A percentile compares a stretch with the other conserved stretches of the same genome.
These are phyloP conservation scores for Scaptomyza montana DNA, from an alignment of 1,140 invertebrate genomes.

Conservation along the genomic window DNA sequence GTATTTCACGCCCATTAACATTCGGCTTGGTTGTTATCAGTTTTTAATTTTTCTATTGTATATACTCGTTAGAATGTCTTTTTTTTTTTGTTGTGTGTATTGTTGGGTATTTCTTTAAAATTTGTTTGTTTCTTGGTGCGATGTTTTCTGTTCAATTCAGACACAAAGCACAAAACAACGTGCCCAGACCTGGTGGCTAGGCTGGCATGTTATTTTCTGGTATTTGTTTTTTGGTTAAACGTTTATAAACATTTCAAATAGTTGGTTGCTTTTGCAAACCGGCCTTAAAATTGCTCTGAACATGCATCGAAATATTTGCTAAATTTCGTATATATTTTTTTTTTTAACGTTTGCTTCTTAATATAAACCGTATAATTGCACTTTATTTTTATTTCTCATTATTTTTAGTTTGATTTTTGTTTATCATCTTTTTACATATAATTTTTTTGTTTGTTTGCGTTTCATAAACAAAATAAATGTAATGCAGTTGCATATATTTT, in stretches of 20 bases:
- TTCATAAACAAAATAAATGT: constrained; percentile 63
- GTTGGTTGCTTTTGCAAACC: constrained; percentile 26
- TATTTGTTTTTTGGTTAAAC: constrained; percentile 18
- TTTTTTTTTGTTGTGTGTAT: constrained; percentile 24
- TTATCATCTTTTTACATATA: constrained; percentile 47
- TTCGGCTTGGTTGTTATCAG: constrained; percentile 56
- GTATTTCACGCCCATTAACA: constrained; percentile 35
- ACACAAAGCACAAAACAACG: constrained; percentile 23
- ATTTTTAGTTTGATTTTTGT: constrained; percentile 59
- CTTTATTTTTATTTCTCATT: constrained; percentile 68
- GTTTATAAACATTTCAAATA: constrained; percentile 37
- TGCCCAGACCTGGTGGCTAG: constrained; percentile 11
- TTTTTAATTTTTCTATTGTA: constrained; percentile 11
- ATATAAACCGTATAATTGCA: constrained; percentile 80
- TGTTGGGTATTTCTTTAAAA: constrained; percentile 3
- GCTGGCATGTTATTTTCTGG: constrained; percentile 27
- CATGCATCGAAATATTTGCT: constrained; percentile 63
- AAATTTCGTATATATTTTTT: constrained; percentile 51
- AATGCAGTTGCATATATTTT: constrained; percentile 31
- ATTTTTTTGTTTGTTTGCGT: constrained; percentile 25
- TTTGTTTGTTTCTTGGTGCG: constrained; percentile 1
- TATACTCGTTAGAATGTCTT: constrained; percentile 19
- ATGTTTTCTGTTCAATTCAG: constrained; percentile 9
- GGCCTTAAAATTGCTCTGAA: constrained; percentile 59
- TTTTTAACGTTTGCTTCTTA: constrained; percentile 68